Evolutionary conservation across 1,140 invertebrate genomes (phyloP), one percentile per base, ranked within the genome.

Genomic region (Meloidogyne chitwoodi): DNA sequence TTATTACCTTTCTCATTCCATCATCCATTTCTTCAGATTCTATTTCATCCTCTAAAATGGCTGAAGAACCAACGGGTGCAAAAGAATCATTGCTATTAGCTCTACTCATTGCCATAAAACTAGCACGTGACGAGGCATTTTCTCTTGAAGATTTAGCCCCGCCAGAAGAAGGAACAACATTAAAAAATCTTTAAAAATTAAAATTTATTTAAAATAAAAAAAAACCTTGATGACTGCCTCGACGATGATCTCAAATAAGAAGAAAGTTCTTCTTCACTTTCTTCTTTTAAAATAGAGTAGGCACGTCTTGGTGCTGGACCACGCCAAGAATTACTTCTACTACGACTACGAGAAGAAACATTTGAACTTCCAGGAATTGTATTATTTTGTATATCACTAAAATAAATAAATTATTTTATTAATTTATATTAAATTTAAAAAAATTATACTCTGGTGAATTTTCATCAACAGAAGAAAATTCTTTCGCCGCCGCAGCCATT

Each of bases 251-350:
- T 84, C 44, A 83, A 61, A 72, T 86, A 87, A n/a, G 81, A 74
- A 16, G 75, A 81, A 38, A 86, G 61, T 63, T 86, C 85, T 65
- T 86, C 85, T 70, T 86, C 85, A 61, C 82, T 85, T 75, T 86
- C 85, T 71, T 86, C 85, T 69, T 86, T 87, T 31, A 86, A 69
- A 65, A 86, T 86, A 5, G 84, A 81, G 56, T 85, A 86, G 2
- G 86, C 84, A 56, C 85, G 41, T 41, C 82, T 66, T 10, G 62
- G 24, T 24, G 48, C 44, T 19, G 68, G 63, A 63, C 81, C 77
- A 41, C 85, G 67, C 76, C 78, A 84, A 0, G 85, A 85, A 75
- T 85, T 81, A 67, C 76, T 76, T 26, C 85, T 68, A 76, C 82
- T 79, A 31, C 85, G 64, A 24, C 74, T 48, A 11, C 70, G 34